Evolutionary conservation across 2,797 vertebrate species (phyloP).

Genomic region (Gouania willdenowi): DNA sequence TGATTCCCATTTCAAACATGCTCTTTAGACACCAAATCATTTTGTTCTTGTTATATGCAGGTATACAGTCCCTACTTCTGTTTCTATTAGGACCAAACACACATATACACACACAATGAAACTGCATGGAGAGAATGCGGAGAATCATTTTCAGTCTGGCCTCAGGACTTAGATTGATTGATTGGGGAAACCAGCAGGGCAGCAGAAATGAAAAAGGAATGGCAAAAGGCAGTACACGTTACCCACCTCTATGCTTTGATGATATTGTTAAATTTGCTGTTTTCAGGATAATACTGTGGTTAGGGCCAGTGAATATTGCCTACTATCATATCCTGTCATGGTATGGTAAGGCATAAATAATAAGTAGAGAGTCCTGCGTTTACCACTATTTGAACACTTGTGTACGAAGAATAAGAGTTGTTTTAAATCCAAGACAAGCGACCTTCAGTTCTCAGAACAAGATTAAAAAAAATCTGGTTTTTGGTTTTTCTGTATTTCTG

Average conservation of each 20-base stretch:
- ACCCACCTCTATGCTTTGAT: slow-evolving; percentile 29
- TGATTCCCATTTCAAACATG: slow-evolving; percentile 22
- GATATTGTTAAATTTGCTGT: slow-evolving; percentile 51
- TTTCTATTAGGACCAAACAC: not conserved
- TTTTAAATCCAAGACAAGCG: too few relatives aligned
- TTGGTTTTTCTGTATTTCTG: too few relatives aligned
- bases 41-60: slow-evolving; percentile 17
- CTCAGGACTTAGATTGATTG: slow-evolving; percentile 57
- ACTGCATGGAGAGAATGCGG: slow-evolving; percentile 32
- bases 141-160: slow-evolving; percentile 57
- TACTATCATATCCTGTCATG: too few relatives aligned
- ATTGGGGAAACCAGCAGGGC: slow-evolving; percentile 45
- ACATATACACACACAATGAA: slow-evolving; percentile 28
- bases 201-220: slow-evolving; percentile 54
- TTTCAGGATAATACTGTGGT: slow-evolving; percentile 34
- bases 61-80: not conserved
- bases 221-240: slow-evolving; percentile 40
- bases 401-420: too few relatives aligned
- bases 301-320: slow-evolving; percentile 30
- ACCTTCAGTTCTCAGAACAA: too few relatives aligned
- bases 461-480: too few relatives aligned
- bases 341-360: slow-evolving; percentile 11
- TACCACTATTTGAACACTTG: not conserved
- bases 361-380: not conserved
- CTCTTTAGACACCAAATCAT: slow-evolving; percentile 45